Base-by-base conservation (phyloP, 1,140 invertebrate species). In the Campodea augens region DNA sequence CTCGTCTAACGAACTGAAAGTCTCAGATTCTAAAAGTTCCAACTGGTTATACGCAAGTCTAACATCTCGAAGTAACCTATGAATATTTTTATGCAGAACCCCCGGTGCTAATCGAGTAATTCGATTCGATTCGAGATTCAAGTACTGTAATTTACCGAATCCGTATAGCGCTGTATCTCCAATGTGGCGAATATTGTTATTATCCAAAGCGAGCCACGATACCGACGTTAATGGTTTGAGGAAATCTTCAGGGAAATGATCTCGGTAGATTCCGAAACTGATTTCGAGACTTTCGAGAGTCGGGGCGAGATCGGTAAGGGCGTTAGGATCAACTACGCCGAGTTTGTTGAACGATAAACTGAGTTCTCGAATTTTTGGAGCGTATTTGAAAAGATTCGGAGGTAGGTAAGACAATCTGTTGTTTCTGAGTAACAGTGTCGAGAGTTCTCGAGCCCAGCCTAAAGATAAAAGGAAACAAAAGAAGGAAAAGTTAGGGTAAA, bases 331-430 rank as follows among this genome's bases (percentile, higher is more conserved):
- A 24, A 86, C 66, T 46, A 81, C 76, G 45, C 73, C 72, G 25
- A 92, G 67, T 52, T 81, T 78, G 60, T 91, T 91, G 60, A 89
- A 91, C 47, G 82, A 87, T 32, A 92, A 63, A 60, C 81, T 86
- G 23, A 92, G 72, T 60, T 91, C 86, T 55, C 78, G 76, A 41
- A 91, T 65, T 50, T 77, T 72, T 37, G 70, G 71, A 29, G 77
- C 62, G 1, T 72, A 69, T 38, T 69, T 68, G 60, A 90, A 90
- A 43, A 79, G 72, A 41, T 77, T 71, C 36, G 73, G 65, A 54
- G 74, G 74, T 32, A 92, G 65, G 55, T 74, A 72, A 3, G 75
- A 74, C 38, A 92, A 74, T 51, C 77, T 72, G 58, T 92, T 92
- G 62, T 87, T 89, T 27, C 82, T 71, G 39, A 92, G 63, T 39